A percentile compares a stretch with the other conserved stretches of the same genome.
phyloP scores from a whole-genome alignment of 1,140 invertebrate species.

The Armadillidium nasatum region DNA sequence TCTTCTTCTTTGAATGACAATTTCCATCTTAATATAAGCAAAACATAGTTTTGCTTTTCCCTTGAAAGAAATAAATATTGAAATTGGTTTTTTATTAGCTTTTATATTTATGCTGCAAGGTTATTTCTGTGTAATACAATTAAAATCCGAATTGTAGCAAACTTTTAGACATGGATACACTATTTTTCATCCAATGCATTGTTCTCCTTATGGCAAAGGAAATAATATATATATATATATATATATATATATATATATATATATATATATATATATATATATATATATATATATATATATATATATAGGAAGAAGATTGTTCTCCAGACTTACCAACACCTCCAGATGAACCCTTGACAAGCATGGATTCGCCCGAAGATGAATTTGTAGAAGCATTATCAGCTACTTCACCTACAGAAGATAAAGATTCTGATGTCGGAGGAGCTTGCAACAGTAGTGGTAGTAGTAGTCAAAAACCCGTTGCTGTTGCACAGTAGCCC shows the following conservation, averaged over 20 bases:
- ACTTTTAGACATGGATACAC: no score
- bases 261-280: slow-evolving; percentile 12
- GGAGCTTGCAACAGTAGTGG: slow-evolving; percentile 25
- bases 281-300: no score
- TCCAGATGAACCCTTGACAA: slow-evolving; percentile 36
- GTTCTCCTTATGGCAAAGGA: no score
- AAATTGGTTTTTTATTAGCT: no score
- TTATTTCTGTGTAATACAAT: no score
- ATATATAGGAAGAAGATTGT: slow-evolving; percentile 23
- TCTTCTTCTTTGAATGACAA: no score
- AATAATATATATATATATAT: slow-evolving; percentile 1
- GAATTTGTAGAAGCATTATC: slow-evolving; percentile 37
- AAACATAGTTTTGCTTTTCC: no score
- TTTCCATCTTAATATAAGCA: no score
- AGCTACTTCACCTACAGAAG: slow-evolving; percentile 30
- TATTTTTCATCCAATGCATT: no score
- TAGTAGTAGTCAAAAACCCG: slow-evolving; percentile 33
- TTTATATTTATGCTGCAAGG: no score
- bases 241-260: slow-evolving; percentile 13
- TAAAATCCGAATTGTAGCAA: no score
- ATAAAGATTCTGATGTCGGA: slow-evolving; percentile 28
- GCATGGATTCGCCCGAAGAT: slow-evolving; percentile 39
- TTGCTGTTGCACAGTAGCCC: slow-evolving; percentile 39
- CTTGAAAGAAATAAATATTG: no score
- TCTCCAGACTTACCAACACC: slow-evolving; percentile 37